These are phyloP conservation scores for Oreamnos americanus DNA, from an alignment of 2,113 vertebrate species.

Conservation along the genomic window DNA sequence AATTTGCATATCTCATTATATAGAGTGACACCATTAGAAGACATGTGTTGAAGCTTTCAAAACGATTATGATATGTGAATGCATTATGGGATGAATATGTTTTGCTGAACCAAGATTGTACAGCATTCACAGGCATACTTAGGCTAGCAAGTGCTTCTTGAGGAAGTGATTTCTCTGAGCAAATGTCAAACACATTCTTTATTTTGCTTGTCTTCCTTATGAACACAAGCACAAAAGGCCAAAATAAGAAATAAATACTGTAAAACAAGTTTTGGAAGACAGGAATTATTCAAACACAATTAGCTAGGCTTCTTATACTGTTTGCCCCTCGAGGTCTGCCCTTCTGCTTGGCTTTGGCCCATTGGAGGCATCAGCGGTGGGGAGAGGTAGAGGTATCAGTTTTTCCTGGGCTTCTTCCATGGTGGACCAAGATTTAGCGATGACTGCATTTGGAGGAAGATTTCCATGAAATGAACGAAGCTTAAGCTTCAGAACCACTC, in stretches of 20 bases:
- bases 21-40: constrained; percentile 68
- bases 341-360: background rate
- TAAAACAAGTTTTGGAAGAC: background rate
- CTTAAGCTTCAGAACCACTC: background rate
- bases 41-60: constrained; percentile 69
- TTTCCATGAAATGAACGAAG: background rate
- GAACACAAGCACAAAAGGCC: background rate
- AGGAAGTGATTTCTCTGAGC: constrained; percentile 38
- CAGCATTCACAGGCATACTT: background rate
- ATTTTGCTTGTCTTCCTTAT: background rate
- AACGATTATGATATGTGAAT: constrained; percentile 64
- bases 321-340: background rate
- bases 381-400: background rate
- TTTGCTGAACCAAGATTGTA: background rate
- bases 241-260: background rate
- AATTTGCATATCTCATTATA: constrained; percentile 67
- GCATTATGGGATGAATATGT: constrained; percentile 33
- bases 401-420: background rate
- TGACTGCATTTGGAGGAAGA: background rate
- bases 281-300: background rate
- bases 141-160: constrained; percentile 8
- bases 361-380: background rate
- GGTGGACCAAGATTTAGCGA: background rate
- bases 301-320: background rate
- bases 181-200: constrained; percentile 16